Conservation (phyloP, 2,888 invertebrate species). For the Cerastis rubricosa region DNA sequence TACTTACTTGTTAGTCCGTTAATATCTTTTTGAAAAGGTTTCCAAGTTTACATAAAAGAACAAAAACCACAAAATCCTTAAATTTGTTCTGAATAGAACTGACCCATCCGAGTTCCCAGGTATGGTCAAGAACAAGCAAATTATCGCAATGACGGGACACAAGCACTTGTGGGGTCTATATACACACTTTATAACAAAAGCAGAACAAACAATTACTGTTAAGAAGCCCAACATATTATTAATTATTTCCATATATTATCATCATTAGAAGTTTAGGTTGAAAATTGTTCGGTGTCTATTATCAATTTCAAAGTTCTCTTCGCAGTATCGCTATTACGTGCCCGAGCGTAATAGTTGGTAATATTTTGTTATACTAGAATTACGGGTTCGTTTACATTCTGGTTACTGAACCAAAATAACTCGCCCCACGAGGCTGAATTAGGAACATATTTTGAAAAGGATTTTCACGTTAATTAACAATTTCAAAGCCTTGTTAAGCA, state of each 20-base stretch:
- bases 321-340: neutral
- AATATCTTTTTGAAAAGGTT: too few relatives aligned
- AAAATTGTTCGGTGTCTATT: conserved; percentile 7
- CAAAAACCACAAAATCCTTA: too few relatives aligned
- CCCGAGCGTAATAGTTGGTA: conserved; percentile 3
- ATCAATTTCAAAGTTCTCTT: conserved; percentile 1
- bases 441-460: neutral
- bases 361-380: neutral
- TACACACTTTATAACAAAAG: neutral
- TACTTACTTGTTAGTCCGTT: too few relatives aligned
- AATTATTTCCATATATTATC: too few relatives aligned
- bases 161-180: too few relatives aligned
- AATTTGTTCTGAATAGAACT: too few relatives aligned
- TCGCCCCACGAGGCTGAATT: neutral
- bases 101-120: too few relatives aligned
- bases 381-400: neutral
- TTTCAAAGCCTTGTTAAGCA: too few relatives aligned
- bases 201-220: neutral
- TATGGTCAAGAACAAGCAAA: too few relatives aligned
- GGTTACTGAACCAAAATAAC: neutral
- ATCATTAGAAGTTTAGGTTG: neutral
- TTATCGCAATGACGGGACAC: too few relatives aligned
- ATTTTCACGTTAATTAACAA: neutral
- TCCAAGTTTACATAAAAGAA: too few relatives aligned
- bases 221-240: neutral